phyloP scores from a whole-genome alignment of 2,888 invertebrate species.

The Drosophila maculinotata region DNA sequence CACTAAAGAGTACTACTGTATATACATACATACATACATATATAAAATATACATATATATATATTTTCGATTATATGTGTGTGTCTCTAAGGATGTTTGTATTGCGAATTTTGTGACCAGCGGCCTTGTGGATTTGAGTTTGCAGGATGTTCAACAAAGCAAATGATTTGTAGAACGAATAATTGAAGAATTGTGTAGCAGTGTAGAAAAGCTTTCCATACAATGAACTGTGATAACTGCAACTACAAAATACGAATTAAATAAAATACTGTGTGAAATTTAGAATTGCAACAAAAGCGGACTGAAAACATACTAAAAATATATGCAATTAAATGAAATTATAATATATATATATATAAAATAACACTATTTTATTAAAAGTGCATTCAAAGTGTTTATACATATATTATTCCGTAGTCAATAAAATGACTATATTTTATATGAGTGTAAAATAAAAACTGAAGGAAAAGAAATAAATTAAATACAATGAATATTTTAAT shows the following conservation, averaged over 20 bases:
- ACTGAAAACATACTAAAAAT: not conserved
- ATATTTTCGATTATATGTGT: not conserved
- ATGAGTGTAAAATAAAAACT: too few species aligned
- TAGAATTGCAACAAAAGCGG: too few species aligned
- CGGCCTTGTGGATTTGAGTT: constrained; percentile 26
- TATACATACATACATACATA: not conserved
- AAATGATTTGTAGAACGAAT: constrained; percentile 11
- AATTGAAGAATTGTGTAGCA: not conserved
- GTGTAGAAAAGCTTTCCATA: not conserved
- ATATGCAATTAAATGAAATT: not conserved
- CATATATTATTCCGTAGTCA: too few species aligned
- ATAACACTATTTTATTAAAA: not conserved
- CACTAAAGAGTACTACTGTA: constrained; percentile 6
- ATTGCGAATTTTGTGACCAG: too few species aligned
- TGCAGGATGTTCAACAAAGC: constrained; percentile 8
- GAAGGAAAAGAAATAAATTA: too few species aligned
- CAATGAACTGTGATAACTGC: constrained; percentile 2
- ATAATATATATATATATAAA: not conserved
- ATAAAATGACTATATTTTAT: too few species aligned
- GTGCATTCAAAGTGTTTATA: not conserved
- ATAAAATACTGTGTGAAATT: not conserved
- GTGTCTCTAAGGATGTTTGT: not conserved
- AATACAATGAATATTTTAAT: too few species aligned
- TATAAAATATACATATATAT: not conserved
- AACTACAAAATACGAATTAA: not conserved